A percentile compares a stretch with the other conserved stretches of the same genome.
Conservation (phyloP, 1,140 invertebrate genomes). For the Panagrolaimus sp. region DNA sequence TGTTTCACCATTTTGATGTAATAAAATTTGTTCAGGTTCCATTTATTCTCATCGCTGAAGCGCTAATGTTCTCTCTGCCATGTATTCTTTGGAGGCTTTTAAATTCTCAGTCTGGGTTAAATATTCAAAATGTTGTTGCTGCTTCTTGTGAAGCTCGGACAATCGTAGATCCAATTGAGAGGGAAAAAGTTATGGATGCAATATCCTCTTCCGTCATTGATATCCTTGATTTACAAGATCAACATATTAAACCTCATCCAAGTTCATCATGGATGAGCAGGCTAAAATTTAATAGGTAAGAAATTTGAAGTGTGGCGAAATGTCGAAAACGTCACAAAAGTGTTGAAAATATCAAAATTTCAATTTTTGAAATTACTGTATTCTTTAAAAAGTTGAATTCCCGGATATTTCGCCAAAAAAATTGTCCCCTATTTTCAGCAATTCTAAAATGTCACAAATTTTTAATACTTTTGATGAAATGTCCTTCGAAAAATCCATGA, state of each 20-base stretch:
- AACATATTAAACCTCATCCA: conserved; percentile 36
- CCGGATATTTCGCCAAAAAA: no score
- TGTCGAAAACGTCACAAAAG: no score
- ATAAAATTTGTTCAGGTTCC: no score
- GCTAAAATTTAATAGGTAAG: conserved; percentile 43
- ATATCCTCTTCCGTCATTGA: conserved; percentile 48
- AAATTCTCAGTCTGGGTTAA: conserved; percentile 57
- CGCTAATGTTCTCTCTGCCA: conserved; percentile 62
- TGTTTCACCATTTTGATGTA: no score
- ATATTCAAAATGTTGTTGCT: conserved; percentile 57
- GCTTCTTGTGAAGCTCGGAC: conserved; percentile 52
- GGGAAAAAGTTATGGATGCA: conserved; percentile 49
- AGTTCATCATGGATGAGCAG: conserved; percentile 33
- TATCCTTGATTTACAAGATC: conserved; percentile 52
- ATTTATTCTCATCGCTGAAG: conserved; percentile 63
- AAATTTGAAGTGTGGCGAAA: no score
- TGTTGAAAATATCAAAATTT: no score
- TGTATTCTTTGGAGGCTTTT: conserved; percentile 61
- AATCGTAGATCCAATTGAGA: conserved; percentile 45
- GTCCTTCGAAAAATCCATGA: no score
- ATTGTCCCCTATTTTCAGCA: no score
- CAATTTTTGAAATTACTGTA: no score
- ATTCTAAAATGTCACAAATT: no score
- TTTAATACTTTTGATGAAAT: no score
- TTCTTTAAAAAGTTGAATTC: no score